Evolutionary conservation across 2,797 vertebrate species (phyloP).

Genomic region (Chromis chromis): DNA sequence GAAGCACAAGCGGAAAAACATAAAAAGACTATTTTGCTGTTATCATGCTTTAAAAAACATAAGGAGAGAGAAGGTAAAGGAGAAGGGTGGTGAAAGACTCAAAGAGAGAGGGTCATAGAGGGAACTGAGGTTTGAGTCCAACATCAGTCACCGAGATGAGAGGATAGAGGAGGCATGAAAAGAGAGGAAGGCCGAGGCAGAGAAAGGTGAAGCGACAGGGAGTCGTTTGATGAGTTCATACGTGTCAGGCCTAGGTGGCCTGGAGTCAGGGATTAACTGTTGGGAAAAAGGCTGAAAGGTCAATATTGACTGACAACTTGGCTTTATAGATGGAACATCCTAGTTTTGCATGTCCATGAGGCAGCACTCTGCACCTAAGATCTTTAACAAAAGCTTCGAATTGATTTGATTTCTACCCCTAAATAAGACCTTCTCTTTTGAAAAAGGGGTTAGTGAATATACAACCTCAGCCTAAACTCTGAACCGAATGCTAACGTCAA

Average conservation of each 20-base stretch:
- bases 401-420: slow-evolving; percentile 45
- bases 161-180: slow-evolving; percentile 59
- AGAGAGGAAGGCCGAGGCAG: slow-evolving; percentile 45
- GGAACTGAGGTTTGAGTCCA: slow-evolving; percentile 36
- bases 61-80: slow-evolving; percentile 7
- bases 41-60: slow-evolving; percentile 23
- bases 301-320: slow-evolving; percentile 73
- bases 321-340: slow-evolving; percentile 46
- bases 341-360: slow-evolving; percentile 49
- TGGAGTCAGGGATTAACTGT: slow-evolving; percentile 69
- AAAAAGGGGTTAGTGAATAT: slow-evolving; percentile 4
- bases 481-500: slow-evolving; percentile 2
- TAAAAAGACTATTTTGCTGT: slow-evolving; percentile 46
- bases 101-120: slow-evolving; percentile 23
- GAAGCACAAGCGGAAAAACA: slow-evolving; percentile 36
- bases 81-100: slow-evolving; percentile 2
- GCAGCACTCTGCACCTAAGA: slow-evolving; percentile 34
- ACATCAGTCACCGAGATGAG: slow-evolving; percentile 73
- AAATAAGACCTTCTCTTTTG: slow-evolving; percentile 6
- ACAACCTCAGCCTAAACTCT: neutral
- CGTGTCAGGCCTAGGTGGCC: slow-evolving; percentile 67
- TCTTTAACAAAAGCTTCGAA: slow-evolving; percentile 45
- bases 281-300: slow-evolving; percentile 73
- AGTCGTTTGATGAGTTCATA: slow-evolving; percentile 77
- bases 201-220: slow-evolving; percentile 54